A percentile compares a stretch with the other conserved stretches of the same genome.
These are phyloP conservation scores for Phortica magna DNA, from an alignment of 2,888 invertebrate species.

Conservation along the genomic window DNA sequence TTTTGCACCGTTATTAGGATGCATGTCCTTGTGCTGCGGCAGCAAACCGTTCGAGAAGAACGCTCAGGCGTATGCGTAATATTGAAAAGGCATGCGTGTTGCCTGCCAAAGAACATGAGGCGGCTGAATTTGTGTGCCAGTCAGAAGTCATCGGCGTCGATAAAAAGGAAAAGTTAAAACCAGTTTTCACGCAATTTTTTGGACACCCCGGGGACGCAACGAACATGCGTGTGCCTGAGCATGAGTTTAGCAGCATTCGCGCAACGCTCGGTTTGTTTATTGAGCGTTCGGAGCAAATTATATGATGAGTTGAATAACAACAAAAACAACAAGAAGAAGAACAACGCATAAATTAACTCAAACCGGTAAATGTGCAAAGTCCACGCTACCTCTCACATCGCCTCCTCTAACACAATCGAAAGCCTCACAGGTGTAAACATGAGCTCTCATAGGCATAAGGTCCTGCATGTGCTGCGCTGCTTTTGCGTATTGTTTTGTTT, in stretches of 20 bases:
- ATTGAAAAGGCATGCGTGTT: slow-evolving; percentile 19
- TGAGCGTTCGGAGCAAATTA: too few species aligned
- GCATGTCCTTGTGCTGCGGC: too few species aligned
- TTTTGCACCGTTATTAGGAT: too few species aligned
- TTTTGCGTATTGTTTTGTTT: not conserved
- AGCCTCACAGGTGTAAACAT: not conserved
- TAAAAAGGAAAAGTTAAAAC: slow-evolving; percentile 73
- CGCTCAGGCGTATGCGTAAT: slow-evolving; percentile 66
- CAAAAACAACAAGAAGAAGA: too few species aligned
- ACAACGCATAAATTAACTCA: slow-evolving; percentile 6
- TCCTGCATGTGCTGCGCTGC: not conserved
- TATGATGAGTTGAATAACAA: too few species aligned
- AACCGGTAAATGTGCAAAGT: slow-evolving; percentile 3
- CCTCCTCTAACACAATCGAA: not conserved
- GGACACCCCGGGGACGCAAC: slow-evolving; percentile 44
- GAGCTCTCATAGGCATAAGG: not conserved
- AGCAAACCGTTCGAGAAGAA: too few species aligned
- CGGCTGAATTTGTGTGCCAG: not conserved
- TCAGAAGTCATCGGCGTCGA: slow-evolving; percentile 46
- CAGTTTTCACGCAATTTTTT: slow-evolving; percentile 67
- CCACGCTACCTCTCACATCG: not conserved
- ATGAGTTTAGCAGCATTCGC: slow-evolving; percentile 24
- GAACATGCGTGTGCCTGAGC: slow-evolving; percentile 3
- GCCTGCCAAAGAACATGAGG: not conserved
- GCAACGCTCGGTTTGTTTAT: slow-evolving; percentile 20